A percentile compares a stretch with the other conserved stretches of the same genome.
Evolutionary conservation across 2,888 invertebrate genomes (phyloP).

Genomic region (Callinectes sapidus): DNA sequence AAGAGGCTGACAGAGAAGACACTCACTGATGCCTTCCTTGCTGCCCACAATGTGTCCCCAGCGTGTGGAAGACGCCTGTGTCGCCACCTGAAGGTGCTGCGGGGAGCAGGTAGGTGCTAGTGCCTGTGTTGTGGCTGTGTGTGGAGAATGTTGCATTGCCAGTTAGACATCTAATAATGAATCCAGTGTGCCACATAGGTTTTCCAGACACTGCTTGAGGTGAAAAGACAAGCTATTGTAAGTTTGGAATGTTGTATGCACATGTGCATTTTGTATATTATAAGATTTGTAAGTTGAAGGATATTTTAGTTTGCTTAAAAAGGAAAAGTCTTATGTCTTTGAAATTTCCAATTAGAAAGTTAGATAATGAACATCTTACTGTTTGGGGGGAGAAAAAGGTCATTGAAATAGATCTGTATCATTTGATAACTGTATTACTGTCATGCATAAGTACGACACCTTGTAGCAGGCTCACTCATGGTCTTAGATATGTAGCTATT

Average conservation of each 20-base stretch:
- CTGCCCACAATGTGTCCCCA: background rate
- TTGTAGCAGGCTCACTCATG: no score
- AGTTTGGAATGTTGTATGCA: no score
- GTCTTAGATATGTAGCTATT: background rate
- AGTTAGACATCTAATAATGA: background rate
- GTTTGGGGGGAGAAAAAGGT: no score
- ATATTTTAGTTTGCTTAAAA: no score
- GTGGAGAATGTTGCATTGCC: background rate
- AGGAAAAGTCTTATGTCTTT: no score
- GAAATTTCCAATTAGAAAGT: no score
- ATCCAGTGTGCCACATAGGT: background rate
- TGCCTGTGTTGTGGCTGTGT: background rate
- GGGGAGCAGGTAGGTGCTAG: background rate
- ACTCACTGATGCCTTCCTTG: background rate
- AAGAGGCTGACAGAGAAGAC: background rate
- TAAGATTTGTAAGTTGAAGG: no score
- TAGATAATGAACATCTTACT: no score
- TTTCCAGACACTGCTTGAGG: no score
- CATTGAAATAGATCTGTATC: background rate
- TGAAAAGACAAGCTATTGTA: no score
- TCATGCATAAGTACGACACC: no score
- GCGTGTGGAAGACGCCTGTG: background rate
- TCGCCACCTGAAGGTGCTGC: constrained; percentile 19
- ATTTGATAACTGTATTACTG: background rate
- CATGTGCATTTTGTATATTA: no score